Percentiles rank a stretch among this genome's conserved stretches.
Conservation (phyloP, 2,113 vertebrate genomes). For the Microcebus griseorufus region DNA sequence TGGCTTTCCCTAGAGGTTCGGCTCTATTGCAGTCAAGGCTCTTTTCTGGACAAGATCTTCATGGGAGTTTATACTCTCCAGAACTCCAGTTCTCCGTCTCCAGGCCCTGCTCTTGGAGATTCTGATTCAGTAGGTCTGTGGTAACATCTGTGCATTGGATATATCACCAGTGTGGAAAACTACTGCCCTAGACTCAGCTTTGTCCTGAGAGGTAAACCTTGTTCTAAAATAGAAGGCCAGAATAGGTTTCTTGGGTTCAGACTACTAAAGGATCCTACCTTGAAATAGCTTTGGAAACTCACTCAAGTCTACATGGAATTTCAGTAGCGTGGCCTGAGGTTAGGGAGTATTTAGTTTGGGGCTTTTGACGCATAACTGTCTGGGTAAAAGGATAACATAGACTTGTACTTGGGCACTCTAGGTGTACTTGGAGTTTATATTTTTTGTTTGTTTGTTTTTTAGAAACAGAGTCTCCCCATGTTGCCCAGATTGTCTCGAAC, state of each 20-base stretch:
- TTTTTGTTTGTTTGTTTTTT: not conserved
- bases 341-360: conserved; percentile 9
- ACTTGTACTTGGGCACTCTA: not conserved
- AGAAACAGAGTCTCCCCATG: not conserved
- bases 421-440: not conserved
- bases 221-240: not conserved
- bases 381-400: conserved; percentile 7
- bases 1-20: not conserved
- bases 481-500: not conserved
- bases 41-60: not conserved
- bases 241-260: not conserved
- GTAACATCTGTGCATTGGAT: not conserved
- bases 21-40: not conserved
- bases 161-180: not conserved
- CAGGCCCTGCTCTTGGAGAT: not conserved
- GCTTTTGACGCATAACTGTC: conserved; percentile 21
- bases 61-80: not conserved
- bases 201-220: not conserved
- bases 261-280: not conserved
- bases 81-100: not conserved
- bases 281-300: conserved; percentile 20
- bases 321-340: conserved; percentile 8
- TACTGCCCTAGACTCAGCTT: not conserved
- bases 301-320: not conserved
- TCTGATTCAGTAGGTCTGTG: not conserved